Evolutionary conservation across 2,113 vertebrate species (phyloP), one percentile per base, ranked within the genome.

Genomic region (Neomonachus schauinslandi): DNA sequence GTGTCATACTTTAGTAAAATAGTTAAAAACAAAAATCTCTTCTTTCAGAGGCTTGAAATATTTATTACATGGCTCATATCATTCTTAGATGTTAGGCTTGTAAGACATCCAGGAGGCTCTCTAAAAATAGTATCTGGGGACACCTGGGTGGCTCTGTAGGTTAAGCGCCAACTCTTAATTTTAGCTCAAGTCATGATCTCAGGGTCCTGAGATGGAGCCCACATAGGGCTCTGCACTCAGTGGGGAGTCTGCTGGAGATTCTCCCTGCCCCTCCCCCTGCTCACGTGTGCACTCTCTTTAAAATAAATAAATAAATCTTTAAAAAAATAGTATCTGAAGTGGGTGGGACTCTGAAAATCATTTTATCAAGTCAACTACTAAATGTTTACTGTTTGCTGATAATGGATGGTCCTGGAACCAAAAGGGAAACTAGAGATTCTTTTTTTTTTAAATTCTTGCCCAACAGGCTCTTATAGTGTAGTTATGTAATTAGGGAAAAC

Each of bases 21-120:
- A 93, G 13, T 77, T 94, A 79, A 82, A 83, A 86, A 83, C 57
- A 67, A 92, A 81, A 86, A 49, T 28, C 10, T 91, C 53, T 57
- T 49, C 46, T 65, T 95, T 49, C 77, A 33, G 5, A 55, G 59
- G 53, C 33, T 28, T 93, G 31, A 94, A 80, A 67, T 96, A 90
- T 69, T 74, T 93, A 96, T 91, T 24, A 76, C 19, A 55, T 10
- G 49, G 26, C 21, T 91, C 46, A 94, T n/a, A 65, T 77, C 59
- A 51, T 26, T 86, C 65, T 61, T 19, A 1, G n/a, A 14, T 8
- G 39, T 4, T 11, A 77, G 67, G 79, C 71, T 89, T 89, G 0
- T 36, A 85, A 59, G 55, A 74, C 16, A 76, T 12, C 33, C 21
- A 61, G 49, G 22, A 89, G 82, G n/a, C 49, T 91, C 19, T 80